Evolutionary conservation across 2,888 invertebrate species (phyloP), one percentile per base, ranked within the genome.

Genomic region (Perizoma flavofasciatum): DNA sequence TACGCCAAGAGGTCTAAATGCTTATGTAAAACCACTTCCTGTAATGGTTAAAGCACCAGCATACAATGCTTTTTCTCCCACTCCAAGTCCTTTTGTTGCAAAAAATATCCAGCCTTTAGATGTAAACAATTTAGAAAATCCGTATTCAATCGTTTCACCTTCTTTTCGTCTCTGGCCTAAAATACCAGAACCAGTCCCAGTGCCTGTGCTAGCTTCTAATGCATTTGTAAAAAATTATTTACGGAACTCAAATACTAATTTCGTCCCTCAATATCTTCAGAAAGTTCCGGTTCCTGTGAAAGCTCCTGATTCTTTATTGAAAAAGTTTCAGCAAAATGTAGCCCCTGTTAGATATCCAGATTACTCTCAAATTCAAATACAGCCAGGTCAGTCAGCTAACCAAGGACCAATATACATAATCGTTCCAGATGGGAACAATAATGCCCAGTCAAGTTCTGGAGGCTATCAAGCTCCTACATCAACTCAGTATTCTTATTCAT

Each of bases 111-210:
- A 49, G 39, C 6, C 11, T 7, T 37, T 9, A 32, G 32, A 44
- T 33, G 32, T 43, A 10, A 51, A 45, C 5, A 41, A 33, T 39
- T 46, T 58, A 6, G 48, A 34, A 45, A 62, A 62, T 45, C 55
- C 62, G 9, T 62, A 40, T 51, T 44, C 48, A 4, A n/a, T 5
- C 7, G 33, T 43, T n/a, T 5, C 40, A 6, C 44, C 58, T 40
- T 58, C 62, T 7, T 62, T 62, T 8, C 62, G 62, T 7, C 46
- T 62, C 11, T 62, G 62, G 62, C 62, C 62, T 34, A 62, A 62
- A 53, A 45, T 63, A 32, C 66, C 60, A 53, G 60, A 59, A 5
- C 55, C 53, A 0, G 58, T 68, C 6, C 61, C 68, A 37, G 65
- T 68, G 5, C 63, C 66, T 45, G 59, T 65, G 10, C 37, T 58